phyloP scores from a whole-genome alignment of 53 echinoderm and acorn worm genomes.

The Hippasteria phrygiana region DNA sequence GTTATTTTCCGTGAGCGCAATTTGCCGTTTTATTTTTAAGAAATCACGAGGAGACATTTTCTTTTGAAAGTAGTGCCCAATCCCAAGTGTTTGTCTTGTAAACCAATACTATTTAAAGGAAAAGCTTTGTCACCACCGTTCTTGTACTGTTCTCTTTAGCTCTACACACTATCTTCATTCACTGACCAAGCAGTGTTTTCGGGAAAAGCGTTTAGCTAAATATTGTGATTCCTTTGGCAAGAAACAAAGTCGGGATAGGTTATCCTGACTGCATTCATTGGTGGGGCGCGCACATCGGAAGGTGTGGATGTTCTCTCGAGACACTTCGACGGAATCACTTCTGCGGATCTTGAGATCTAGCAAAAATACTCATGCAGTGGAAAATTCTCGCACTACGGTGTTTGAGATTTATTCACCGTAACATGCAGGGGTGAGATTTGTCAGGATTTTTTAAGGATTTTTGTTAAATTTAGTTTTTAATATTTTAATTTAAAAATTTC shows the following conservation, averaged over 20 bases:
- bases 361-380: too few species aligned
- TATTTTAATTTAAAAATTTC: too few species aligned
- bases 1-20: too few species aligned
- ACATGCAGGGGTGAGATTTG: too few species aligned
- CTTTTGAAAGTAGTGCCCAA: not conserved
- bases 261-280: constrained; percentile 17
- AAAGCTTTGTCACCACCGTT: not conserved
- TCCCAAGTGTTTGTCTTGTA: constrained; percentile 36
- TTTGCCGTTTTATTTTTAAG: too few species aligned
- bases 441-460: too few species aligned
- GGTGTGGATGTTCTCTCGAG: not conserved
- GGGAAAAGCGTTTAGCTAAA: not conserved
- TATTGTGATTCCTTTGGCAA: constrained; percentile 4
- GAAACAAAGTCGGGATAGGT: constrained; percentile 17
- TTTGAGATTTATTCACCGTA: too few species aligned
- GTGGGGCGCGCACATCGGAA: not conserved
- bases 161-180: not conserved
- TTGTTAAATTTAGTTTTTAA: too few species aligned
- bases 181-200: not conserved
- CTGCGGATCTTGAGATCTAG: not conserved
- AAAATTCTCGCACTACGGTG: too few species aligned
- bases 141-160: not conserved
- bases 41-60: not conserved
- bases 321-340: not conserved
- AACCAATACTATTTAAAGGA: constrained; percentile 1